A percentile compares a stretch with the other conserved stretches of the same genome.
Evolutionary conservation across 2,888 invertebrate species (phyloP).

Genomic region (Perdita meconis): DNA sequence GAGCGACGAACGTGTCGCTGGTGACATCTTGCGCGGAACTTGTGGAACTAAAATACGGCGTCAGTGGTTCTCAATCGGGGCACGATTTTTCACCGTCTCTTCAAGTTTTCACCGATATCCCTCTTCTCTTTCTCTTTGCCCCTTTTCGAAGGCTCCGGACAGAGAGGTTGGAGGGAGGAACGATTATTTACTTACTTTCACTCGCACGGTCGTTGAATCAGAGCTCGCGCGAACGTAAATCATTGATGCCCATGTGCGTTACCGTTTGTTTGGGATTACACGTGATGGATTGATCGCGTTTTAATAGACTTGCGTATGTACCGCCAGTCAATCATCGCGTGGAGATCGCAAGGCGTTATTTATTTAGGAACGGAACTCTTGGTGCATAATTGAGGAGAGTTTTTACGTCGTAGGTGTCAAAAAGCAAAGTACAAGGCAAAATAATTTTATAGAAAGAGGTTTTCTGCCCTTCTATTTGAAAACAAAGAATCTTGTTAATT

Average conservation of each 20-base stretch:
- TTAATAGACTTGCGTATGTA: not conserved
- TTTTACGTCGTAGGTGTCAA: too few species aligned
- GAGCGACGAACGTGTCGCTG: constrained; percentile 55
- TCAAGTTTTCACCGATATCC: constrained; percentile 20
- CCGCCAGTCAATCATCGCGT: not conserved
- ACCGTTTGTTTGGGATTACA: constrained; percentile 46
- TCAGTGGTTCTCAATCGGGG: constrained; percentile 12
- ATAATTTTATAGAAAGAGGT: too few species aligned
- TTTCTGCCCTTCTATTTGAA: too few species aligned
- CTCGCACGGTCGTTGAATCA: constrained; percentile 59
- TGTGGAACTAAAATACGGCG: constrained; percentile 31
- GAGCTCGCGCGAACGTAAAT: constrained; percentile 51
- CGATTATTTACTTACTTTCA: constrained; percentile 79
- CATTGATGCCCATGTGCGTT: constrained; percentile 48
- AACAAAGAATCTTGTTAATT: not conserved
- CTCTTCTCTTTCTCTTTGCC: constrained; percentile 9
- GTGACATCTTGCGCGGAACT: constrained; percentile 76
- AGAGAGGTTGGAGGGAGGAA: constrained; percentile 59
- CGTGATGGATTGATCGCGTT: constrained; percentile 13
- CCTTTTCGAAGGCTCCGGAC: constrained; percentile 4
- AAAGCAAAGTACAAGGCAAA: too few species aligned
- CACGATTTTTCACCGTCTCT: too few species aligned
- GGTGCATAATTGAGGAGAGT: too few species aligned
- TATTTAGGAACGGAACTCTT: too few species aligned
- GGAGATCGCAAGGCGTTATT: not conserved